Evolutionary conservation across 2,113 vertebrate species (phyloP), one percentile per base, ranked within the genome.

Genomic region (Holacanthus passer): DNA sequence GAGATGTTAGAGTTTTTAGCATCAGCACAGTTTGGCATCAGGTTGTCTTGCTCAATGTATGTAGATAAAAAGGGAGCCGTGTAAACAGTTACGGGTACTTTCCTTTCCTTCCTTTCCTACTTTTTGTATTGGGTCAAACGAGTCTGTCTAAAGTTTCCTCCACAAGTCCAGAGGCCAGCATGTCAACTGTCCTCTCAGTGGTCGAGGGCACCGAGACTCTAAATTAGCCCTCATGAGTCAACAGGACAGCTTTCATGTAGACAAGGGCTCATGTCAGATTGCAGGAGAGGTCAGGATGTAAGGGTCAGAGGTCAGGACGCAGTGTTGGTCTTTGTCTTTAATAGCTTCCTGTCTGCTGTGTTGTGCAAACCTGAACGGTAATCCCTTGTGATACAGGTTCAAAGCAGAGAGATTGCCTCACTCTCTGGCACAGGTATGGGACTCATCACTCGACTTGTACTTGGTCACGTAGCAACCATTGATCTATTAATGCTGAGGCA

Each of bases 181-280:
- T 88, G 84, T 75, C 79, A 60, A 85, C 81, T 77, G 66, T 91
- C 81, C 79, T 86, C 89, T 89, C 78, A 88, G 87, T 73, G 79
- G 84, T 86, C 45, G 2, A 82, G 79, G 84, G 77, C 78, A 82
- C 89, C 88, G 84, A 88, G 92, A 92, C 91, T 90, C 87, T 87
- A 90, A 90, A 90, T 93, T 90, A 90, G 79, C 87, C 81, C 71
- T 3, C 24, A 83, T 58, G 79, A 89, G 88, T 91, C 83, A 88
- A 90, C 84, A 82, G 87, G 45, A 91, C 90, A 81, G 91, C 89
- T 92, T 95, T 94, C 87, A 93, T 91, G 85, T 93, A 68, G 87
- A 86, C 89, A 86, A 84, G 88, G 73, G 67, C 73, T 90, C 85
- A 89, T 89, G 90, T 87, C 75, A 84, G 89, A 90, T 86, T 82